A percentile compares a stretch with the other conserved stretches of the same genome.
Evolutionary conservation across 1,140 invertebrate species (phyloP).

Genomic region (Littorina saxatilis): DNA sequence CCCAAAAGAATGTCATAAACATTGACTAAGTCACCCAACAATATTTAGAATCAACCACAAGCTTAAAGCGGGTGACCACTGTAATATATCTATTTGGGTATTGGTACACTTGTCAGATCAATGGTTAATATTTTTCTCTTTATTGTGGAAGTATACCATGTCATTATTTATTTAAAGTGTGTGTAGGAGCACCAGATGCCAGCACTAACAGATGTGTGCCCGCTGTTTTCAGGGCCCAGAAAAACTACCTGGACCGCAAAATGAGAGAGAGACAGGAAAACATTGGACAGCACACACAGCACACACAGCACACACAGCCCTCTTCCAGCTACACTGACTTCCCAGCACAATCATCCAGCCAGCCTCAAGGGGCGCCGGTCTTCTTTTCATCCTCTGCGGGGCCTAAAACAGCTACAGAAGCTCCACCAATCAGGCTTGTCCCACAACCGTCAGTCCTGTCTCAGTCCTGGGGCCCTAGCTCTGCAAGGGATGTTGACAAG

Average conservation of each 20-base stretch:
- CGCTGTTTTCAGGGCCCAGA: conserved; percentile 56
- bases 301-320: neutral
- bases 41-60: no score
- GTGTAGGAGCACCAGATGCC: neutral
- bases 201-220: no score
- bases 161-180: neutral
- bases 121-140: no score
- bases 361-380: neutral
- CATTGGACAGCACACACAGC: conserved; percentile 29
- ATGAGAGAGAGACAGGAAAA: conserved; percentile 50
- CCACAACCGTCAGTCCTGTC: neutral
- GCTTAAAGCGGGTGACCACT: no score
- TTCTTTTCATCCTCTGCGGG: neutral
- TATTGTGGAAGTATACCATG: neutral
- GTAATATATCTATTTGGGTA: no score
- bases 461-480: neutral
- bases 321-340: neutral
- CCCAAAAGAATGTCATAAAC: no score
- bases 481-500: neutral
- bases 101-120: no score
- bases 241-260: conserved; percentile 55
- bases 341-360: neutral
- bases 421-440: neutral
- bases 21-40: no score
- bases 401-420: neutral